Evolutionary conservation across 2,888 invertebrate genomes (phyloP).

Genomic region (Eudasyphora cyanicolor): DNA sequence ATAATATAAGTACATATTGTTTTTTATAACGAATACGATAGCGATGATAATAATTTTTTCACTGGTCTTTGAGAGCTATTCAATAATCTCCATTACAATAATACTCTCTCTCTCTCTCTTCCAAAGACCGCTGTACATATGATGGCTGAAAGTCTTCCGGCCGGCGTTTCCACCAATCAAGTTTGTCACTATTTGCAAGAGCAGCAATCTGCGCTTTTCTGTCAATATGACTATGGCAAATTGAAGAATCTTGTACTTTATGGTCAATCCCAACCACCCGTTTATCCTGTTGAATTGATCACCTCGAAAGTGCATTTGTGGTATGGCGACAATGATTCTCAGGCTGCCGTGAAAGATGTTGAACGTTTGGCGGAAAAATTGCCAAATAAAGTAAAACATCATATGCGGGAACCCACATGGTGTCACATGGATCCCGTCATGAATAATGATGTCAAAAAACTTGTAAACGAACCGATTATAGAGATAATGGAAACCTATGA

Average conservation of each 20-base stretch:
- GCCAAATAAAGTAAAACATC: slow-evolving; percentile 68
- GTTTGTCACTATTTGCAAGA: slow-evolving; percentile 74
- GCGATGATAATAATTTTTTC: too few relatives aligned
- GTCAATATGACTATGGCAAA: slow-evolving; percentile 71
- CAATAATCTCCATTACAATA: too few relatives aligned
- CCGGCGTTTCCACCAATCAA: slow-evolving; percentile 74
- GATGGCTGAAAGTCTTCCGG: slow-evolving; percentile 70
- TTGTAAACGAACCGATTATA: slow-evolving; percentile 71
- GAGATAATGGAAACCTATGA: slow-evolving; percentile 70
- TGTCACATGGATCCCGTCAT: slow-evolving; percentile 69
- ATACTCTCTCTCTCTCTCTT: neutral
- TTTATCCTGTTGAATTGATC: slow-evolving; percentile 71
- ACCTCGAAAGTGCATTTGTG: slow-evolving; percentile 70
- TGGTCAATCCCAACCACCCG: slow-evolving; percentile 68
- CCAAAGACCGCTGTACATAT: slow-evolving; percentile 70
- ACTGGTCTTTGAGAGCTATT: too few relatives aligned
- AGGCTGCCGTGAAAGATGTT: slow-evolving; percentile 73
- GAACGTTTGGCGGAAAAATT: slow-evolving; percentile 64
- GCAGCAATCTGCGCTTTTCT: slow-evolving; percentile 71
- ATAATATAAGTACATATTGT: too few relatives aligned
- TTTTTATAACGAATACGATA: too few relatives aligned
- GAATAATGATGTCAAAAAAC: slow-evolving; percentile 65
- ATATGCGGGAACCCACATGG: slow-evolving; percentile 70
- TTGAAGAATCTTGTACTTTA: slow-evolving; percentile 69
- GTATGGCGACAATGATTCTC: slow-evolving; percentile 72